Evolutionary conservation across 2,888 invertebrate genomes (phyloP).

Genomic region (Girardia tigrina): DNA sequence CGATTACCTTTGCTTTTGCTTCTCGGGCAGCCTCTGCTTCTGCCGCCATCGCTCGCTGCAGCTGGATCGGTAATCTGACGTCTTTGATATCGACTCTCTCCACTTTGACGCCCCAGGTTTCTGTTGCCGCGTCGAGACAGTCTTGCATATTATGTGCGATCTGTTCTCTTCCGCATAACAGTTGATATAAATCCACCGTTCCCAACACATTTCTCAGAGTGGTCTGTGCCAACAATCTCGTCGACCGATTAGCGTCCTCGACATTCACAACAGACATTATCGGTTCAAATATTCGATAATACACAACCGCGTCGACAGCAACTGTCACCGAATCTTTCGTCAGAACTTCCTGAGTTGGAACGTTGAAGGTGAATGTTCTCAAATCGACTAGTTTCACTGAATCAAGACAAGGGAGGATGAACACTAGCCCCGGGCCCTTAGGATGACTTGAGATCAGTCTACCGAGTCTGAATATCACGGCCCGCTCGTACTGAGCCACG

Average conservation of each 20-base stretch:
- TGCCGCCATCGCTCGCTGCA: conserved; percentile 44
- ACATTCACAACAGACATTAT: conserved; percentile 46
- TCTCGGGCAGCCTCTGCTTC: conserved; percentile 44
- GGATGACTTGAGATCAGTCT: conserved; percentile 38
- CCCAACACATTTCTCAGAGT: conserved; percentile 46
- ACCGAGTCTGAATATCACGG: conserved; percentile 43
- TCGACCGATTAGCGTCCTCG: conserved; percentile 45
- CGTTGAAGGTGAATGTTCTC: conserved; percentile 41
- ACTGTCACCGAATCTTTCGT: conserved; percentile 48
- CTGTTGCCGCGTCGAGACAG: conserved; percentile 39
- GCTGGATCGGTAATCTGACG: conserved; percentile 42
- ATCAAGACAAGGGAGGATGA: conserved; percentile 42
- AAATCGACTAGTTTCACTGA: conserved; percentile 39
- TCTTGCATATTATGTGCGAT: conserved; percentile 32
- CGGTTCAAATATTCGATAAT: conserved; percentile 45
- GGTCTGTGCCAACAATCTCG: conserved; percentile 45
- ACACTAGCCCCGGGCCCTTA: conserved; percentile 41
- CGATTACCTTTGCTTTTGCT: conserved; percentile 44
- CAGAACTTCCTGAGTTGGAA: conserved; percentile 44
- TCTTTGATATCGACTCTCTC: conserved; percentile 73
- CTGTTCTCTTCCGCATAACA: conserved; percentile 30
- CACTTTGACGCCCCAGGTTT: conserved; percentile 55
- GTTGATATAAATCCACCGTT: conserved; percentile 36
- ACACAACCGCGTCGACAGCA: conserved; percentile 47
- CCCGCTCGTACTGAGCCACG: conserved; percentile 43